Base-by-base conservation (phyloP, 2,888 invertebrate genomes). In the Galerucella calmariensis region DNA sequence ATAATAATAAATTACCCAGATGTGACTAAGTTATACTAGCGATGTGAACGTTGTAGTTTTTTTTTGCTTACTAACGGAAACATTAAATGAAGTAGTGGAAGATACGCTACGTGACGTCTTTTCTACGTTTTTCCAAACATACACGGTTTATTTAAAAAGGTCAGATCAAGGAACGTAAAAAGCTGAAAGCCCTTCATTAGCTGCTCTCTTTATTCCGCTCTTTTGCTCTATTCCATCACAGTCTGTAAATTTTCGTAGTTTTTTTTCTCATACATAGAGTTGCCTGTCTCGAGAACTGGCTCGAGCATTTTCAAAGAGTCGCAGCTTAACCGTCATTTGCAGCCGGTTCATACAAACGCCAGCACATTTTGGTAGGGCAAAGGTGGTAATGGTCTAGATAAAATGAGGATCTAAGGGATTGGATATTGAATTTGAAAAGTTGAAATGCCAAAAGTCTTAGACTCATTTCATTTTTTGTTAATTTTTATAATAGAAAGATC, bases 1-100 rank as follows among this genome's bases (percentile, higher is more conserved):
- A 56, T 56, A 56, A 56, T 56, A 56, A 56, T 56, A 56, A 56
- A 56, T 56, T 56, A 56, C 16, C 11, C 10, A 16, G 56, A 16
- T 56, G 16, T 20, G 20, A 56, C 56, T 56, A 56, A 56, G 9
- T 8, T 56, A 56, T 56, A 6, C 6, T 9, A 56, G 56, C 46
- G 46, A 46, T 12, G 11, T 12, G 2, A 46, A 48, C 48, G 10
- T 46, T 46, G 46, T 46, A 46, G 46, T 51, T 8, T 16, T 53
- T 10, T 46, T 48, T 14, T 48, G 48, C 14, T 48, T 48, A 14
- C 48, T 14, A 48, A 48, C 48, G 12, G 14, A 48, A 48, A 48
- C 14, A 12, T 48, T 48, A 48, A 48, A 48, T 48, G 5, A 0
- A 12, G 48, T 14, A 48, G 14, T 4, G 5, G 14, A 48, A 48